Percentiles rank a stretch among this genome's conserved stretches.
Evolutionary conservation across 2,797 vertebrate genomes (phyloP).

Genomic region (Nannoperca obscura): DNA sequence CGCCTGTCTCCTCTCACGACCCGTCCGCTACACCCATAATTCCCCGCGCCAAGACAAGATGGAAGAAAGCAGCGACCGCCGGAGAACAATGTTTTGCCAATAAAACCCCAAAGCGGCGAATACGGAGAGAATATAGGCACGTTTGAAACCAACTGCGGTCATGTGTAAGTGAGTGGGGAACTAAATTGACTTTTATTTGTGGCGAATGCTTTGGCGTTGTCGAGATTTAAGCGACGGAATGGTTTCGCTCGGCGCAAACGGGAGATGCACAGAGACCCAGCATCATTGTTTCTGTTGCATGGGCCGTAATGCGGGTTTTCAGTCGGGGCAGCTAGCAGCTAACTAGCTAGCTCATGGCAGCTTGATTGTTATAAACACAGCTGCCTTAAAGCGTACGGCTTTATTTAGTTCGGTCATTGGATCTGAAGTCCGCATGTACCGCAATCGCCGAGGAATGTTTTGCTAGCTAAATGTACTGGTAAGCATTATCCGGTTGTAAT

Average conservation of each 20-base stretch:
- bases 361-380: conserved; percentile 78
- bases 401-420: conserved; percentile 14
- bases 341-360: conserved; percentile 77
- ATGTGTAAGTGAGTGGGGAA: conserved; percentile 84
- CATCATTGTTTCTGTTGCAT: conserved; percentile 87
- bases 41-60: conserved; percentile 89
- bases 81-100: conserved; percentile 90
- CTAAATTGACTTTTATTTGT: neutral
- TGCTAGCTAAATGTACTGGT: conserved; percentile 2
- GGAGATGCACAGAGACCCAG: conserved; percentile 77
- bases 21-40: conserved; percentile 89
- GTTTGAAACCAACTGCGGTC: conserved; percentile 77
- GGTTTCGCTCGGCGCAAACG: conserved; percentile 62
- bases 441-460: neutral
- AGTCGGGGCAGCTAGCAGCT: conserved; percentile 65
- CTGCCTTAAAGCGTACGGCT: conserved; percentile 23
- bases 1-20: conserved; percentile 89
- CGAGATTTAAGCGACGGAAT: conserved; percentile 55
- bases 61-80: conserved; percentile 87
- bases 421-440: conserved; percentile 4
- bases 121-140: conserved; percentile 70
- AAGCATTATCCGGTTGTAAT: conserved; percentile 50
- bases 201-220: conserved; percentile 29
- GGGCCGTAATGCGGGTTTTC: conserved; percentile 83
- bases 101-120: conserved; percentile 80